Conservation (phyloP, 2,888 invertebrate genomes). For the Lucinisca nassula region DNA sequence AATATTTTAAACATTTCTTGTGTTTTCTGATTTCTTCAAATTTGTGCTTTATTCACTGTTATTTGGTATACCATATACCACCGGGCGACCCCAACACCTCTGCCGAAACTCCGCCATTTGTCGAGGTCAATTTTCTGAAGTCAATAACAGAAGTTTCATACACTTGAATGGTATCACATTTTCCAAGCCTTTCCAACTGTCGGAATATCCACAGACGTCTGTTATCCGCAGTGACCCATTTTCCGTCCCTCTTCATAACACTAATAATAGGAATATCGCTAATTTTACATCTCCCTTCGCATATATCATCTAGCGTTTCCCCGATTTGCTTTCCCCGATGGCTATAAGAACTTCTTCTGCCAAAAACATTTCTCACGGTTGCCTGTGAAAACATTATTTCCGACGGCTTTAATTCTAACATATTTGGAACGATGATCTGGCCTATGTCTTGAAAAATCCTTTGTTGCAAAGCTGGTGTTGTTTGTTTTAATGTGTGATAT, state of each 20-base stretch:
- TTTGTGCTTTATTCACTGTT: too few relatives aligned
- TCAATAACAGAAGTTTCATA: not conserved
- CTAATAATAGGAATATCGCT: not conserved
- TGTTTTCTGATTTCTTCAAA: too few relatives aligned
- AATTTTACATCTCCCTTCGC: not conserved
- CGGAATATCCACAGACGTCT: not conserved
- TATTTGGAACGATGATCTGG: too few relatives aligned
- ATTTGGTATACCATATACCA: not conserved
- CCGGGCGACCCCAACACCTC: not conserved
- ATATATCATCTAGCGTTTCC: constrained; percentile 48
- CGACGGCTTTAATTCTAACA: constrained; percentile 26
- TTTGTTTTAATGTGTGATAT: too few relatives aligned
- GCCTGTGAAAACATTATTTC: constrained; percentile 36
- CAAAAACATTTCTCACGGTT: constrained; percentile 4
- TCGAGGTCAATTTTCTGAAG: not conserved
- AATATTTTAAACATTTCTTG: too few relatives aligned
- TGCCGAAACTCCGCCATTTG: not conserved
- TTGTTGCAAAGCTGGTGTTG: too few relatives aligned
- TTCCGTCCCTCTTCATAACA: not conserved
- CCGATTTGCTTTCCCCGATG: constrained; percentile 7
- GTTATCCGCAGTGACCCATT: not conserved
- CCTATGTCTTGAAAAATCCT: too few relatives aligned
- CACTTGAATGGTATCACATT: not conserved
- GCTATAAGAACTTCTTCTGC: not conserved
- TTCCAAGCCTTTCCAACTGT: not conserved